These are phyloP conservation scores for Callipepla squamata DNA, from an alignment of 2,113 vertebrate genomes.

Conservation along the genomic window DNA sequence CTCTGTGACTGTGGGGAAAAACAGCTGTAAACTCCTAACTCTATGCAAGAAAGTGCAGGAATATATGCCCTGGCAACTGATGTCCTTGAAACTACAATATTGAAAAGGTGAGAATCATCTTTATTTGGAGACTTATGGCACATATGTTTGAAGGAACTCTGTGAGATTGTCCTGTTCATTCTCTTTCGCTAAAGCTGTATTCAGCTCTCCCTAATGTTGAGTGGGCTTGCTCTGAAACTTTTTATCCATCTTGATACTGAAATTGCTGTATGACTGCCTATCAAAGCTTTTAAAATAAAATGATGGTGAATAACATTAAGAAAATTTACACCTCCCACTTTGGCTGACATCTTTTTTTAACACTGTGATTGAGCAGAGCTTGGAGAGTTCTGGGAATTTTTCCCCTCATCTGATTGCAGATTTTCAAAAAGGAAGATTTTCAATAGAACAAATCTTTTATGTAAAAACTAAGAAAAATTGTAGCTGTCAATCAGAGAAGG, in stretches of 20 bases:
- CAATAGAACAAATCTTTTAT: neutral
- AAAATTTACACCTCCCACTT: slow-evolving; percentile 68
- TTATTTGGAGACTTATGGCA: neutral
- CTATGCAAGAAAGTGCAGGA: neutral
- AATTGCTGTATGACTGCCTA: slow-evolving; percentile 52
- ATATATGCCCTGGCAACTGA: neutral
- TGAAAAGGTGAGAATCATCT: slow-evolving; percentile 5
- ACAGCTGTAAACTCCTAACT: fast-evolving
- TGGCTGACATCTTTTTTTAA: slow-evolving; percentile 67
- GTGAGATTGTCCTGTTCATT: neutral
- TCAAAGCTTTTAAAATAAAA: slow-evolving; percentile 65
- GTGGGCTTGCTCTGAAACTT: slow-evolving; percentile 46
- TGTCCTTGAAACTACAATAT: neutral
- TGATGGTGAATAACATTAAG: slow-evolving; percentile 37
- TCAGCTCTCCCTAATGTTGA: neutral
- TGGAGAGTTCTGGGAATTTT: slow-evolving; percentile 51
- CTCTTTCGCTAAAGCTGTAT: neutral
- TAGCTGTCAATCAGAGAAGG: neutral
- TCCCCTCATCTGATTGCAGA: slow-evolving; percentile 37
- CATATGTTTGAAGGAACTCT: neutral
- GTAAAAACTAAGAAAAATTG: neutral
- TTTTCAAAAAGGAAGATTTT: slow-evolving; percentile 31
- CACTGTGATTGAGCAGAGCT: slow-evolving; percentile 17
- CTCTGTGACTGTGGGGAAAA: neutral
- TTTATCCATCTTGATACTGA: slow-evolving; percentile 30